A percentile compares a stretch with the other conserved stretches of the same genome.
These are phyloP conservation scores for Drosophila watanabei DNA, from an alignment of 1,140 invertebrate genomes.

Conservation along the genomic window DNA sequence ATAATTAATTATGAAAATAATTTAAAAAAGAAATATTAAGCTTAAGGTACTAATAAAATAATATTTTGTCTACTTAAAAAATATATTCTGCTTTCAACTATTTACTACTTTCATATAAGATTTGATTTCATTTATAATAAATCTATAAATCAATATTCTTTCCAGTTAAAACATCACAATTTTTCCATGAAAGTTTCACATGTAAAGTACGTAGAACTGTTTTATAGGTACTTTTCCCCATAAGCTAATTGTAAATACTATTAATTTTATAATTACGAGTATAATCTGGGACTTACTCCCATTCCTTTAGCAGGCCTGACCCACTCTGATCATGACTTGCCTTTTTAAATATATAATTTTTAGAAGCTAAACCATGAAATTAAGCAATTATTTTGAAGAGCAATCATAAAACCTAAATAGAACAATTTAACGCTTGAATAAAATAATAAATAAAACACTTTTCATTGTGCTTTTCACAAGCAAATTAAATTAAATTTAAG, in stretches of 20 bases:
- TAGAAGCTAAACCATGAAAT: not conserved
- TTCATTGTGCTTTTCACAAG: not conserved
- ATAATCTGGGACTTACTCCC: not conserved
- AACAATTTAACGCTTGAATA: not conserved
- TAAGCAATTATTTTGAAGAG: not conserved
- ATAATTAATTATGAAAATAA: no score
- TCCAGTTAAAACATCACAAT: no score
- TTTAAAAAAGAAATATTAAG: no score
- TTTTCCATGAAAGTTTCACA: not conserved
- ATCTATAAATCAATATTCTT: no score
- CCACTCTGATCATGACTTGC: not conserved
- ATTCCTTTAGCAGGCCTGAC: not conserved
- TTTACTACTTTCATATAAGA: no score
- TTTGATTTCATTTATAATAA: no score
- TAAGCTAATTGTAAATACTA: not conserved
- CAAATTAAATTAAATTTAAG: not conserved
- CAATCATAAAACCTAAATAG: not conserved
- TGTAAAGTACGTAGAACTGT: not conserved
- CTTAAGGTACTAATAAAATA: no score
- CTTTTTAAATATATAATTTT: not conserved
- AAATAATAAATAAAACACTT: not conserved
- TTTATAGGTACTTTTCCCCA: not conserved
- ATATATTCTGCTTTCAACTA: no score
- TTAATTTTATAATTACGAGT: not conserved
- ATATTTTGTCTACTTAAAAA: no score